Base-by-base conservation (phyloP, 2,888 invertebrate species). In the Lasioglossum vierecki region DNA sequence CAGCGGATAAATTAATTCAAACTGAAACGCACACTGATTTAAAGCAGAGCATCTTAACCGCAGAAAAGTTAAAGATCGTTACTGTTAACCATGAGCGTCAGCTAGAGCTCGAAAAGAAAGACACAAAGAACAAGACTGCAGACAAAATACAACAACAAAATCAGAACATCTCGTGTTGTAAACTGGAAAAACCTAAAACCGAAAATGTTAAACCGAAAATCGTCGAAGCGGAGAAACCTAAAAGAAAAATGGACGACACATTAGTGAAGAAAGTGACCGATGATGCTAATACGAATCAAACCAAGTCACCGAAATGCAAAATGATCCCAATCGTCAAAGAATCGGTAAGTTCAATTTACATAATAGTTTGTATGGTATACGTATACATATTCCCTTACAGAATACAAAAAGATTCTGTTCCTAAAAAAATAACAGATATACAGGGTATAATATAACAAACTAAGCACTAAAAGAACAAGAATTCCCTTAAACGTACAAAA, bases 271-370 rank as follows among this genome's bases (percentile, higher is more conserved):
- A n/a, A n/a, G 4, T 18, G 15, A 66, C 26, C 11, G 68, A 39
- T 4, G 46, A 35, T 35, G 35, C 39, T 22, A 15, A 30, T 26
- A n/a, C 41, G n/a, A 76, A 66, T 4, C 76, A 79, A 71, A 79
- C 63, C 18, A 60, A 66, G 39, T 41, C 15, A 4, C 46, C 53
- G 1, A n/a, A 80, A 49, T 72, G 46, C 57, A 84, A 76, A 49
- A 74, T 63, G 66, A 80, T 63, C 35, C 88, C 85, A 0, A 74
- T 89, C 39, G 18, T 71, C 22, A n/a, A 26, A 22, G 46, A 53
- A 53, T 57, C 72, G n/a, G 86, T 84, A 84, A 80, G 84, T 83
- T 49, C 68, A 53, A 35, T 68, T 68, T 39, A 22, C 53, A 53
- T 53, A 68, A 73, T 73, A 46, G 44, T 13, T 3, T 13, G 13